Evolutionary conservation across 2,113 vertebrate genomes (phyloP).

Genomic region (Chitala chitala): DNA sequence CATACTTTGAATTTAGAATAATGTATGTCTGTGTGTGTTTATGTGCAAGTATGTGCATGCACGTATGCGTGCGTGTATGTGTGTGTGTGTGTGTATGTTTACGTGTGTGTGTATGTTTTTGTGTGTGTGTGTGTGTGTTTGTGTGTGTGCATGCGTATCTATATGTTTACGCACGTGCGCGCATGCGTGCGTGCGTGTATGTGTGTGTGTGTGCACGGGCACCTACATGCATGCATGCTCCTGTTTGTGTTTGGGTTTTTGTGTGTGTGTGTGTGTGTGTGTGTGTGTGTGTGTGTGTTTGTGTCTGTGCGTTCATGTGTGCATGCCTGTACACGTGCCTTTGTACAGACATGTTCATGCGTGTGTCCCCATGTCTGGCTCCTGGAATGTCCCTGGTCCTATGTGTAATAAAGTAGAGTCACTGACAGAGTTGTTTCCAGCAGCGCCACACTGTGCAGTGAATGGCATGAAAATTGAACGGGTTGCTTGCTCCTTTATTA

Average conservation of each 20-base stretch:
- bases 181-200: no score
- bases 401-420: conserved; percentile 17
- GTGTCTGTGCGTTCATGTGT: neutral
- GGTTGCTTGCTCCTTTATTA: conserved; percentile 25
- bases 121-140: neutral
- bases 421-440: conserved; percentile 24
- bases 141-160: neutral
- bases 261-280: neutral
- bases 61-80: neutral
- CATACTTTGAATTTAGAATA: conserved; percentile 11
- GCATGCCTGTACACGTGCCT: neutral
- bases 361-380: neutral
- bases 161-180: no score
- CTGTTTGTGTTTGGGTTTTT: neutral
- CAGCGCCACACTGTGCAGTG: conserved; percentile 1
- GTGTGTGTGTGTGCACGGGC: conserved; percentile 7
- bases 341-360: conserved; percentile 4
- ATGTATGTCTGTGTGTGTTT: neutral
- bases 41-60: neutral
- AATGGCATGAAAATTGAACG: conserved; percentile 21
- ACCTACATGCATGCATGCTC: neutral
- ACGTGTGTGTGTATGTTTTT: neutral
- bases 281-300: neutral
- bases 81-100: neutral
- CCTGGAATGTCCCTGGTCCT: neutral